These are phyloP conservation scores for Musca domestica DNA, from an alignment of 1,140 invertebrate species.

Conservation along the genomic window DNA sequence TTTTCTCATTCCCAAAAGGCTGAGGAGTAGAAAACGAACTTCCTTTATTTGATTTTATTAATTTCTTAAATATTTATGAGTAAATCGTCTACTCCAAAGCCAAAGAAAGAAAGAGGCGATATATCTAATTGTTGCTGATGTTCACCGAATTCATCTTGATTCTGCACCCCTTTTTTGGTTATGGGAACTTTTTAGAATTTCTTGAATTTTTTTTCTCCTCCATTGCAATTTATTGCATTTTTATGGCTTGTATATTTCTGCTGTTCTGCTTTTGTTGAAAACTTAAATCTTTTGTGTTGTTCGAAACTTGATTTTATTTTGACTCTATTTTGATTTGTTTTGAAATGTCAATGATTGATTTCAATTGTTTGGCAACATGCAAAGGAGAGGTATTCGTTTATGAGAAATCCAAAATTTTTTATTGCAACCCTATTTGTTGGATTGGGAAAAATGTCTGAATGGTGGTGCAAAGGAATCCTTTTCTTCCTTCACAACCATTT, in stretches of 20 bases:
- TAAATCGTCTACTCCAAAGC: background rate
- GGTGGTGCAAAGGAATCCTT: too few relatives aligned
- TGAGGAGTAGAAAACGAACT: background rate
- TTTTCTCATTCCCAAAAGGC: background rate
- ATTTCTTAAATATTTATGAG: conserved; percentile 17
- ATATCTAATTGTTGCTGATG: conserved; percentile 1
- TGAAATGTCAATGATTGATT: conserved; percentile 21
- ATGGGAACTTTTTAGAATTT: background rate
- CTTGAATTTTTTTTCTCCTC: too few relatives aligned
- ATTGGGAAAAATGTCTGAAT: too few relatives aligned
- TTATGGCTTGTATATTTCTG: conserved; percentile 5
- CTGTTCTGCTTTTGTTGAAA: background rate
- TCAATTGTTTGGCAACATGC: conserved; percentile 20
- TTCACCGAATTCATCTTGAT: background rate
- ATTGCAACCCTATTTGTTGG: too few relatives aligned
- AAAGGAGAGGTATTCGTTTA: background rate
- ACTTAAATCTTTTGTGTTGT: conserved; percentile 14
- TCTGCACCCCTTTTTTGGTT: background rate
- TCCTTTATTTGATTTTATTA: background rate
- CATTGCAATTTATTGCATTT: conserved; percentile 19
- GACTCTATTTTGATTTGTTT: conserved; percentile 22
- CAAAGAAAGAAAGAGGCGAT: too few relatives aligned
- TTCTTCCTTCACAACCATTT: background rate
- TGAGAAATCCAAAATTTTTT: too few relatives aligned
- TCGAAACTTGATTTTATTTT: conserved; percentile 8